A percentile compares a stretch with the other conserved stretches of the same genome.
Evolutionary conservation across 2,113 vertebrate species (phyloP).

Genomic region (Pelecanoides urinatrix): DNA sequence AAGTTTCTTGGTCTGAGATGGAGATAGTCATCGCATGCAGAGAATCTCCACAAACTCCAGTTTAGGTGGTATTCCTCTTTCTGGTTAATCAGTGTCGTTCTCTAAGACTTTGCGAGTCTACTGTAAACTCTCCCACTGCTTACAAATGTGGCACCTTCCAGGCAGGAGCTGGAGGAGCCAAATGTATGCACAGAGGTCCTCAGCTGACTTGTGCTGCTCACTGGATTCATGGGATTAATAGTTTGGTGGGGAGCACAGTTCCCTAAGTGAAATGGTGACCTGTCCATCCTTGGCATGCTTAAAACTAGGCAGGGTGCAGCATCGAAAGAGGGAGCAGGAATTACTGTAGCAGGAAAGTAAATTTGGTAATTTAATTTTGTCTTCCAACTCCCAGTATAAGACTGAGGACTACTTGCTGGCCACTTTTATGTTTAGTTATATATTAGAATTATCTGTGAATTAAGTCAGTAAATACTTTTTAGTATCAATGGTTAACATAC

Average conservation of each 20-base stretch:
- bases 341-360: neutral
- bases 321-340: neutral
- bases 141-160: neutral
- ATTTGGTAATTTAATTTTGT: neutral
- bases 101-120: neutral
- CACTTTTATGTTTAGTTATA: neutral
- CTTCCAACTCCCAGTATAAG: neutral
- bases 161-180: neutral
- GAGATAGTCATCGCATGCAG: neutral
- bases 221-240: neutral
- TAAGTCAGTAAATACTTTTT: neutral
- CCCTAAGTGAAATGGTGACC: neutral
- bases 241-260: neutral
- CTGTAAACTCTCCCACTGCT: neutral
- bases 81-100: neutral
- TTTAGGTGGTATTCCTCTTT: neutral
- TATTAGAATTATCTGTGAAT: neutral
- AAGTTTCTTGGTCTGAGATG: neutral
- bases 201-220: neutral
- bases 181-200: fast-evolving
- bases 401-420: neutral
- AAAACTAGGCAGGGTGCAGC: neutral
- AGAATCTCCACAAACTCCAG: neutral
- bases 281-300: neutral
- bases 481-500: neutral